Evolutionary conservation across 2,888 invertebrate species (phyloP).

Genomic region (Ephialtes manifestator): DNA sequence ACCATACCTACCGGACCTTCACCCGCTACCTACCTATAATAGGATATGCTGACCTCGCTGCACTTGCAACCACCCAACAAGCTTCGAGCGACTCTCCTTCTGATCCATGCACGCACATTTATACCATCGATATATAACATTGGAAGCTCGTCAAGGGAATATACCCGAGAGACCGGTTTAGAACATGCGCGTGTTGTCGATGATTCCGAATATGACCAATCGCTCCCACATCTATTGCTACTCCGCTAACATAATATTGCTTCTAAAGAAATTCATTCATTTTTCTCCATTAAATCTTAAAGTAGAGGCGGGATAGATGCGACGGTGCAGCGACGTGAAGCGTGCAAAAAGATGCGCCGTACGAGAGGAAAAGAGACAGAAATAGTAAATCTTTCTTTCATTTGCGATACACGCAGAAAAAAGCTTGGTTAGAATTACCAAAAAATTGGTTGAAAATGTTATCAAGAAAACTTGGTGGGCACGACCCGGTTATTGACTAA

Average conservation of each 20-base stretch:
- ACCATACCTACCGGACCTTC: conserved; percentile 17
- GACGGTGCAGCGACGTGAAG: no score
- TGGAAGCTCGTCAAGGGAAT: conserved; percentile 18
- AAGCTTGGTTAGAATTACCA: no score
- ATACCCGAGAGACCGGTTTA: conserved; percentile 45
- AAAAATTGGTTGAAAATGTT: no score
- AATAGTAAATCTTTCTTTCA: no score
- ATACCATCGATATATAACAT: conserved; percentile 20
- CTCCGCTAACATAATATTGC: neutral
- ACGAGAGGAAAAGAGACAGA: no score
- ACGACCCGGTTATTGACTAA: no score
- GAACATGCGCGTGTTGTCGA: conserved; percentile 18
- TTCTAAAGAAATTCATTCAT: neutral
- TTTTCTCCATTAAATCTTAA: no score
- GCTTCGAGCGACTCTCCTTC: neutral
- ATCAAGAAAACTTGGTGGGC: no score
- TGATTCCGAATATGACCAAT: conserved; percentile 51
- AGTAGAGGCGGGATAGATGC: no score
- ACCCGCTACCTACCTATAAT: neutral
- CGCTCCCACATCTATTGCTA: conserved; percentile 25
- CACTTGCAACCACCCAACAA: neutral
- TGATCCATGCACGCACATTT: conserved; percentile 2
- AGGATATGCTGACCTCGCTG: neutral
- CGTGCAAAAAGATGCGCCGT: no score
- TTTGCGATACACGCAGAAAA: no score